A percentile compares a stretch with the other conserved stretches of the same genome.
These are phyloP conservation scores for Agonopterix subpropinquella DNA, from an alignment of 2,888 invertebrate species.

Conservation along the genomic window DNA sequence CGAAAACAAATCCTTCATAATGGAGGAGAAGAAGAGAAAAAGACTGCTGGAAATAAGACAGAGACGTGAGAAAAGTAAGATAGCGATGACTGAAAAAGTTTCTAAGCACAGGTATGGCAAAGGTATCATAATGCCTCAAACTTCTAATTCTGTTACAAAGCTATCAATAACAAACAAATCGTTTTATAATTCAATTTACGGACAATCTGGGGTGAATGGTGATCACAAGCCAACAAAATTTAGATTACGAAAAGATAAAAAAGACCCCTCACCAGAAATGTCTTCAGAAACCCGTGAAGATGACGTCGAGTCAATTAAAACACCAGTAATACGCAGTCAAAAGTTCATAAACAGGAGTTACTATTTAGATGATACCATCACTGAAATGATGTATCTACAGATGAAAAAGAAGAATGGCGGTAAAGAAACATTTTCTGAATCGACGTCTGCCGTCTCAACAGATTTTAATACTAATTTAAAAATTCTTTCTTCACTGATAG, in stretches of 20 bases:
- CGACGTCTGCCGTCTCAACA: constrained; percentile 35
- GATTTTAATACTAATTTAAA: constrained; percentile 31
- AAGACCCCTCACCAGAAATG: constrained; percentile 8
- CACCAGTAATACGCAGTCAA: constrained; percentile 17
- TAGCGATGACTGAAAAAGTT: constrained; percentile 48
- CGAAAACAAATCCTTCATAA: constrained; percentile 47
- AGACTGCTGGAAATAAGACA: constrained; percentile 57
- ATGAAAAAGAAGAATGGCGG: constrained; percentile 27
- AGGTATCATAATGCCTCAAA: constrained; percentile 39
- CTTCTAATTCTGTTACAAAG: constrained; percentile 58
- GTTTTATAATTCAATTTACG: constrained; percentile 65
- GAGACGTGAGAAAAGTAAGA: constrained; percentile 51
- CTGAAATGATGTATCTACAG: constrained; percentile 46
- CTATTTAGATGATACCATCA: constrained; percentile 50
- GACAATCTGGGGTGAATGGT: constrained; percentile 22
- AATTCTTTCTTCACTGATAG: constrained; percentile 25
- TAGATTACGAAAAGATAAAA: constrained; percentile 18
- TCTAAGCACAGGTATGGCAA: constrained; percentile 44
- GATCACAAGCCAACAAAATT: constrained; percentile 17
- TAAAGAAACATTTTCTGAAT: constrained; percentile 21
- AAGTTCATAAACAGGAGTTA: constrained; percentile 46
- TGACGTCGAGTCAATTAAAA: not conserved
- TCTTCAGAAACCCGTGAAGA: not conserved
- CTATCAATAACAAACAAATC: constrained; percentile 66
- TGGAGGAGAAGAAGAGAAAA: constrained; percentile 59